Evolutionary conservation across 2,888 invertebrate species (phyloP).

Genomic region (Lepeophtheirus nordmannii): DNA sequence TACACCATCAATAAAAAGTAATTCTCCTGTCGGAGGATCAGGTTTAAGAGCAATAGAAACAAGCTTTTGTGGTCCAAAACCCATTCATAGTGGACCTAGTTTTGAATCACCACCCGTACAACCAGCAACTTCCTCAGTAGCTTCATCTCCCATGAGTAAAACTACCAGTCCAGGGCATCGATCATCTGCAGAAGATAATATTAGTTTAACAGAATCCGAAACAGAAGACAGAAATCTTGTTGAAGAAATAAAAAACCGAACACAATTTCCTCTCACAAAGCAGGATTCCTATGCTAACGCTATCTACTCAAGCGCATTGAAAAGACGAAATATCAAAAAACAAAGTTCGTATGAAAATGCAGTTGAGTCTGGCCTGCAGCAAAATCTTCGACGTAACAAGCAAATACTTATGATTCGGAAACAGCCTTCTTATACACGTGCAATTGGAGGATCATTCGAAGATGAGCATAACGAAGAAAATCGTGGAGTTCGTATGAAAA

Average conservation of each 20-base stretch:
- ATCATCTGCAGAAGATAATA: not conserved
- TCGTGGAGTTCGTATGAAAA: not conserved
- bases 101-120: not conserved
- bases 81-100: not conserved
- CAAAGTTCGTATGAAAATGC: slow-evolving; percentile 17
- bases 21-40: not conserved
- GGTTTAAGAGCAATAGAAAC: slow-evolving; percentile 11
- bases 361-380: slow-evolving; percentile 1
- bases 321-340: slow-evolving; percentile 1
- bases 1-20: not conserved
- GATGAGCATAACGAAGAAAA: slow-evolving; percentile 7
- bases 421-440: slow-evolving; percentile 20
- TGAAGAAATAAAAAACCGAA: slow-evolving; percentile 20
- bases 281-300: slow-evolving; percentile 21
- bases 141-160: not conserved
- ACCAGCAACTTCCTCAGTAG: not conserved
- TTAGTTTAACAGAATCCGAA: not conserved
- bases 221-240: slow-evolving; percentile 13
- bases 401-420: slow-evolving; percentile 6
- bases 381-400: not conserved
- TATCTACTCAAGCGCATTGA: not conserved
- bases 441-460: slow-evolving; percentile 24
- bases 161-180: not conserved
- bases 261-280: slow-evolving; percentile 21
- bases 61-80: slow-evolving; percentile 13